phyloP scores from a whole-genome alignment of 2,888 invertebrate genomes.

The Geotrupes spiniger region DNA sequence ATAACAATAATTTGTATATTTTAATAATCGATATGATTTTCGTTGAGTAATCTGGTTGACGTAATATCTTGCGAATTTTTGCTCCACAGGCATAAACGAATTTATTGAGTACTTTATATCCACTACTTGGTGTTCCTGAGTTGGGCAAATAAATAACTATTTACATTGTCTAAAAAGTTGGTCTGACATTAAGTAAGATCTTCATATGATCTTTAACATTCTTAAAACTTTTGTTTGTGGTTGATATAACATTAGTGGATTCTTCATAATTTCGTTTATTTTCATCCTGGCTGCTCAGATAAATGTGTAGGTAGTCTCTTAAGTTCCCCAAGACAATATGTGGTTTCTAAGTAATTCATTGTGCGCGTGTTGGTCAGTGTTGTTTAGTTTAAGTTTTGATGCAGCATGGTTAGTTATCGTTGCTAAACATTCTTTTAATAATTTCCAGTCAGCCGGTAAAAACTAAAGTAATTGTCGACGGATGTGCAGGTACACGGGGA shows the following conservation, averaged over 20 bases:
- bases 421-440: constrained; percentile 24
- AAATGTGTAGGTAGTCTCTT: constrained; percentile 17
- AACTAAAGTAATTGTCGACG: constrained; percentile 23
- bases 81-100: constrained; percentile 26
- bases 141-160: constrained; percentile 17
- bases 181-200: constrained; percentile 9
- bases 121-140: no score
- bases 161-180: constrained; percentile 2
- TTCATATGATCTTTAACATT: constrained; percentile 18
- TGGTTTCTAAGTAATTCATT: constrained; percentile 21
- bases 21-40: constrained; percentile 3
- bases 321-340: constrained; percentile 25
- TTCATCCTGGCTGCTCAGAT: not conserved
- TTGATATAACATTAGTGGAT: constrained; percentile 7
- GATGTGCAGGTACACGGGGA: no score
- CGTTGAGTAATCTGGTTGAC: constrained; percentile 25
- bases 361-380: no score
- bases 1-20: constrained; percentile 1
- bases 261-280: constrained; percentile 15
- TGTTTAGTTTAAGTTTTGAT: no score
- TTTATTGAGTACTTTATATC: constrained; percentile 30
- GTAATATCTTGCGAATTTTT: constrained; percentile 30
- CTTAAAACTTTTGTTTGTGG: constrained; percentile 10
- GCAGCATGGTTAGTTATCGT: constrained; percentile 6
- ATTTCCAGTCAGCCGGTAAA: constrained; percentile 28